Percentiles rank a stretch among this genome's conserved stretches.
phyloP scores from a whole-genome alignment of 2,113 vertebrate genomes.

The Austrofundulus limnaeus region DNA sequence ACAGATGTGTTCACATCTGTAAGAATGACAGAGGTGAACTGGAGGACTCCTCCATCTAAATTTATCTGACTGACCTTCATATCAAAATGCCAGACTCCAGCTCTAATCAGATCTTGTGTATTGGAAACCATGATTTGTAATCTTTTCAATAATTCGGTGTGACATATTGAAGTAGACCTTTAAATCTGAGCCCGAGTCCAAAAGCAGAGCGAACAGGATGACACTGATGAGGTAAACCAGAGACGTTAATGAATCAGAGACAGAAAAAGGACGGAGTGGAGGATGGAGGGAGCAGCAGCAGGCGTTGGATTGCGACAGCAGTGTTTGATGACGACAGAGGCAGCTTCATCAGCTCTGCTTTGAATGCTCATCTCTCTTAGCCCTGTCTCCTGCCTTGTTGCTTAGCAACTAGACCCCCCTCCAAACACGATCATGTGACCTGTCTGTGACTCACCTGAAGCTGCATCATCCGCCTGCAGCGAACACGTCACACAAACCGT shows the following conservation, averaged over 20 bases:
- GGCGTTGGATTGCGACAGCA: slow-evolving; percentile 57
- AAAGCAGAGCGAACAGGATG: slow-evolving; percentile 10
- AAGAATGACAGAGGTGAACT: no score
- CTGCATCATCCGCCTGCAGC: slow-evolving; percentile 71
- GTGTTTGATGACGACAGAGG: slow-evolving; percentile 69
- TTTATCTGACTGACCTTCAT: slow-evolving; percentile 28
- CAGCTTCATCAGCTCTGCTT: slow-evolving; percentile 30
- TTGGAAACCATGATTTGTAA: slow-evolving; percentile 21
- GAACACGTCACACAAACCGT: slow-evolving; percentile 51
- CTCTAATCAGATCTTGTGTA: slow-evolving; percentile 27
- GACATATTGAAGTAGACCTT: slow-evolving; percentile 34
- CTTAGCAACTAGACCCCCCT: slow-evolving; percentile 76
- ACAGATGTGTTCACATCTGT: no score
- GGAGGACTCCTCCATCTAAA: background rate
- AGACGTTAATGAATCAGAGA: slow-evolving; percentile 2
- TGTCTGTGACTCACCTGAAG: slow-evolving; percentile 85
- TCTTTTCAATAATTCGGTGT: slow-evolving; percentile 44
- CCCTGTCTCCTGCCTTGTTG: slow-evolving; percentile 77
- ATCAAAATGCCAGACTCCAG: background rate
- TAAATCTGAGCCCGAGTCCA: slow-evolving; percentile 5
- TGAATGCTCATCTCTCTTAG: slow-evolving; percentile 68
- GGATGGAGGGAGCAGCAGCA: slow-evolving; percentile 28
- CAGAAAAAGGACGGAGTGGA: background rate
- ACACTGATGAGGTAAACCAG: background rate
- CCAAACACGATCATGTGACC: slow-evolving; percentile 68